phyloP scores from a whole-genome alignment of 2,797 vertebrate genomes.

The Chiloscyllium punctatum region DNA sequence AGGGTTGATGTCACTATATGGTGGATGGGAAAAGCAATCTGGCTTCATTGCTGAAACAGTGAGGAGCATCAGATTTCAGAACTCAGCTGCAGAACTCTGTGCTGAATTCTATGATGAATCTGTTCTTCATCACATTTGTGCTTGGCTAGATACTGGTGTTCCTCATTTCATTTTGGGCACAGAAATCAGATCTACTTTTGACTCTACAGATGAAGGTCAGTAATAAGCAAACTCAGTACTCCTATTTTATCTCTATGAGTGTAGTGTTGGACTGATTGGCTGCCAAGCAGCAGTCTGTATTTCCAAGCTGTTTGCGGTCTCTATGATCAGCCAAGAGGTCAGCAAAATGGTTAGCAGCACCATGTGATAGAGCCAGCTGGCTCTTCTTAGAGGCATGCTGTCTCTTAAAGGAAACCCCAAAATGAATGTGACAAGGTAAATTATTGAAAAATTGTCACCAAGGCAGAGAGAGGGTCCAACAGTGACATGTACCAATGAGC shows the following conservation, averaged over 20 bases:
- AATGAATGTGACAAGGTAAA: neutral
- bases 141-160: neutral
- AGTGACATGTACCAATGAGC: too few species aligned
- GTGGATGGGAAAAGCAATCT: slow-evolving; percentile 2
- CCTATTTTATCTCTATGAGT: neutral
- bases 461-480: too few species aligned
- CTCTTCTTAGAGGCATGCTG: neutral
- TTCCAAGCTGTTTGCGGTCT: neutral
- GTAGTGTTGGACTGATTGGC: neutral
- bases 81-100: neutral
- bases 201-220: neutral
- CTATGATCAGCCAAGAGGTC: too few species aligned
- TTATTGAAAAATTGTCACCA: neutral
- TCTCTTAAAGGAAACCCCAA: neutral
- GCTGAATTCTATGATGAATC: neutral
- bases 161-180: neutral
- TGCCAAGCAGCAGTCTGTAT: neutral
- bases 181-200: neutral
- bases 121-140: neutral
- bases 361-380: neutral
- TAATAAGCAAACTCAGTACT: neutral
- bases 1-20: neutral
- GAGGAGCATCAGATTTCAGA: neutral
- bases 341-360: neutral
- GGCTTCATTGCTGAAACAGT: slow-evolving; percentile 12